Conservation (phyloP, 2,888 invertebrate genomes). For the Enoplolaimus lenunculus region DNA sequence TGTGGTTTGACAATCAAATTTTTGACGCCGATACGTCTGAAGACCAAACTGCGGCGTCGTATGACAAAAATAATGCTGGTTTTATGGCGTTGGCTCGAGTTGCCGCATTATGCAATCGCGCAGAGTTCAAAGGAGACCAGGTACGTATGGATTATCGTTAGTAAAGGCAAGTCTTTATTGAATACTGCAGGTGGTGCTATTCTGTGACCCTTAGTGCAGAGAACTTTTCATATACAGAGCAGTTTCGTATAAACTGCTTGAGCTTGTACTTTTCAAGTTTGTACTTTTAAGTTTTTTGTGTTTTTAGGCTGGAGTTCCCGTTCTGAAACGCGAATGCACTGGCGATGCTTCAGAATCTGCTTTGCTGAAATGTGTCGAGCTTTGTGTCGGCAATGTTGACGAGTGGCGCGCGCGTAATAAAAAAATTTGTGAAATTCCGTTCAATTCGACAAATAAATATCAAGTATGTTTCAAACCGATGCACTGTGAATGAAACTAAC, state of each 20-base stretch:
- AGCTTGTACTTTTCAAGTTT: no score
- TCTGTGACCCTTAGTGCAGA: no score
- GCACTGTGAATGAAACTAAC: no score
- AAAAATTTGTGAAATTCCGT: conserved; percentile 53
- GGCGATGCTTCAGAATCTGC: conserved; percentile 91
- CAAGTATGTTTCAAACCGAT: no score
- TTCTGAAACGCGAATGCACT: conserved; percentile 51
- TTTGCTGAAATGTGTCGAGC: conserved; percentile 56
- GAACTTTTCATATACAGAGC: no score
- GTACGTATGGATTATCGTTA: no score
- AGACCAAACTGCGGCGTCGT: conserved; percentile 60
- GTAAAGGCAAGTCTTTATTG: no score
- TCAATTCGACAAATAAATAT: conserved; percentile 55
- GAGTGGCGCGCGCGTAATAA: conserved; percentile 46
- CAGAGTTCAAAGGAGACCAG: conserved; percentile 91
- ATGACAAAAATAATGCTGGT: conserved; percentile 45
- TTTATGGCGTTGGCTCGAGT: conserved; percentile 80
- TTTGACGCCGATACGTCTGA: conserved; percentile 97
- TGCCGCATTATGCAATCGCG: conserved; percentile 89
- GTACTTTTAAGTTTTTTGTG: no score
- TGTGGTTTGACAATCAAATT: conserved; percentile 77
- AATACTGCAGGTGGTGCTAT: no score
- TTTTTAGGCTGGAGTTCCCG: conserved; percentile 31
- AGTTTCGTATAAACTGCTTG: no score
- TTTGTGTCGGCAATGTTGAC: conserved; percentile 49